Evolutionary conservation across 2,888 invertebrate species (phyloP).

Genomic region (Campaea margaritaria): DNA sequence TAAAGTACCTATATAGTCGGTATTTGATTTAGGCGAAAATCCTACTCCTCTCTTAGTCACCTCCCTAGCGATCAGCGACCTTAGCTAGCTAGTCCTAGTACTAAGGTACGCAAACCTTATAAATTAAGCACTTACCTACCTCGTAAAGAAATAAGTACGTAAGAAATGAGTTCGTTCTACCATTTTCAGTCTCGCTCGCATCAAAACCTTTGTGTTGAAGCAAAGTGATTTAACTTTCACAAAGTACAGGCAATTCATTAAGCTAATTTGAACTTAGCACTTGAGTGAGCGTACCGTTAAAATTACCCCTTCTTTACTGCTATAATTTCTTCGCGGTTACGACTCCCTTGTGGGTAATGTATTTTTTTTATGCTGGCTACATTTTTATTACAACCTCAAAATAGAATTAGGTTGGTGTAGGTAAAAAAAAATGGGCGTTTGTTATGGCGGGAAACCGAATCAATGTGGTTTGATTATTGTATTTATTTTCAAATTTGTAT

Average conservation of each 20-base stretch:
- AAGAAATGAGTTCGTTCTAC: background rate
- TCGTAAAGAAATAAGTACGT: background rate
- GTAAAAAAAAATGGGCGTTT: conserved; percentile 1
- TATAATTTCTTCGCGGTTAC: conserved; percentile 17
- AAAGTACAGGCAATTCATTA: conserved; percentile 29
- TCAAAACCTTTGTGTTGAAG: conserved; percentile 11
- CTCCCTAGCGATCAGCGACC: too few species aligned
- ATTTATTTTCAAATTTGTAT: too few species aligned
- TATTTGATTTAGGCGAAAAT: too few species aligned
- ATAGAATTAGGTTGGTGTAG: too few species aligned
- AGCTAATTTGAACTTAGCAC: conserved; percentile 27
- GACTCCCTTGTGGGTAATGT: conserved; percentile 17
- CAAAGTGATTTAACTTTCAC: conserved; percentile 28
- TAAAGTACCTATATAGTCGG: too few species aligned
- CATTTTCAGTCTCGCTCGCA: conserved; percentile 2
- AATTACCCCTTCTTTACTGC: conserved; percentile 20
- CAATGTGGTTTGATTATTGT: too few species aligned
- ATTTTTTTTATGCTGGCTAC: conserved; percentile 26
- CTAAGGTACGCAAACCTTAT: too few species aligned
- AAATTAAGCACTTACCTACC: background rate
- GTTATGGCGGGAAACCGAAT: too few species aligned
- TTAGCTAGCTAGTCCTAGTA: too few species aligned
- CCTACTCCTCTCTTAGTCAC: too few species aligned
- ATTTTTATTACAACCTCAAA: conserved; percentile 13
- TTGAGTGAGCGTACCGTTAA: conserved; percentile 16